Evolutionary conservation across 1,140 invertebrate species (phyloP).

Genomic region (Papilio machaon): DNA sequence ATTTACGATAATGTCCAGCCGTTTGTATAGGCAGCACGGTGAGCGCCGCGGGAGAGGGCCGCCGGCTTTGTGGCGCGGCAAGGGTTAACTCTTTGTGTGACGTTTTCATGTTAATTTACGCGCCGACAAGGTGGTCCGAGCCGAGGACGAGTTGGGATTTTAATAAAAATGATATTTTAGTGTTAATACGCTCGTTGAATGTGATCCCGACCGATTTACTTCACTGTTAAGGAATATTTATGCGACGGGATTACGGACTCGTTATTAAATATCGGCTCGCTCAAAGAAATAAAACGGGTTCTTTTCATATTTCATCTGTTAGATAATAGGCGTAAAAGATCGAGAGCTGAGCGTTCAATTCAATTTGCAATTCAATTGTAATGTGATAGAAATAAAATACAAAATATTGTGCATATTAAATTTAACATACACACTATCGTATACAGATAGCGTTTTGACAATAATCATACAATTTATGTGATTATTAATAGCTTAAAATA

Average conservation of each 20-base stretch:
- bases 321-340: constrained; percentile 22
- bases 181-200: constrained; percentile 69
- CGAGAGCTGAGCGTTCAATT: not conserved
- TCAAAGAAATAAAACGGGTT: constrained; percentile 37
- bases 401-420: not conserved
- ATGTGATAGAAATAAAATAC: constrained; percentile 2
- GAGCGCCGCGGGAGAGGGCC: constrained; percentile 65
- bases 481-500: not conserved
- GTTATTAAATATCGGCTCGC: constrained; percentile 43
- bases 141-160: constrained; percentile 54
- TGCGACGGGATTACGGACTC: constrained; percentile 43
- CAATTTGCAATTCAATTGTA: constrained; percentile 24
- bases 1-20: constrained; percentile 78
- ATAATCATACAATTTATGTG: not conserved
- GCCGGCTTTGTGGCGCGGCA: constrained; percentile 60
- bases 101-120: constrained; percentile 80
- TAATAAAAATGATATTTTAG: constrained; percentile 76
- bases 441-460: constrained; percentile 14
- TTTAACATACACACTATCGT: not conserved
- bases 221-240: constrained; percentile 52
- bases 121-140: constrained; percentile 73
- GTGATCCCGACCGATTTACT: constrained; percentile 60
- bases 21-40: constrained; percentile 70
- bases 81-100: constrained; percentile 78
- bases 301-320: constrained; percentile 7